Percentiles rank a stretch among this genome's conserved stretches.
These are phyloP conservation scores for Drosophila parvula DNA, from an alignment of 1,140 invertebrate species.

Conservation along the genomic window DNA sequence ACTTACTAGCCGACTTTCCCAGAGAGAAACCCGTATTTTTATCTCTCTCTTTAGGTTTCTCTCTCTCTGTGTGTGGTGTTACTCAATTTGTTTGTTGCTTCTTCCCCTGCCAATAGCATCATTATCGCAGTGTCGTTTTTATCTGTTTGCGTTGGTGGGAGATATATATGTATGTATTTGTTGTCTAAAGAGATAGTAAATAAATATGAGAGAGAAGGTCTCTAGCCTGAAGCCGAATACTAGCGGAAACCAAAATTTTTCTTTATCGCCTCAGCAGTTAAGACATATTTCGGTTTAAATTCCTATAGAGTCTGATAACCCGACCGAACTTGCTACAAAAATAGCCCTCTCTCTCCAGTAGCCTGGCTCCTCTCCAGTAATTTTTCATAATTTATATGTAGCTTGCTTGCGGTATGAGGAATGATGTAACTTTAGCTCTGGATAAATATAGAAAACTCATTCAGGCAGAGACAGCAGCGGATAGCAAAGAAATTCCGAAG, in stretches of 20 bases:
- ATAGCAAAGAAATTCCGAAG: constrained; percentile 11
- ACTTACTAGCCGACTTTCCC: constrained; percentile 39
- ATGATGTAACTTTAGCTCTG: constrained; percentile 42
- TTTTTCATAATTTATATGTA: constrained; percentile 33
- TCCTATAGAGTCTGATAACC: background rate
- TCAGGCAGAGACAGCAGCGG: constrained; percentile 17
- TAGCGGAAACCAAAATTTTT: constrained; percentile 9
- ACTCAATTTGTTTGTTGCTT: constrained; percentile 45
- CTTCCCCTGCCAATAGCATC: constrained; percentile 30
- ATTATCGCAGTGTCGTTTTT: constrained; percentile 38
- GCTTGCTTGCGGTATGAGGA: background rate
- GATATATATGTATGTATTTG: constrained; percentile 22
- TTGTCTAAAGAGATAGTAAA: constrained; percentile 19
- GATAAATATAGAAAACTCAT: constrained; percentile 51
- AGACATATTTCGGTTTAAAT: background rate
- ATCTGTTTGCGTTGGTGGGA: constrained; percentile 28
- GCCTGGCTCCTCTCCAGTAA: constrained; percentile 3
- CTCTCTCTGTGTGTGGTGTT: background rate
- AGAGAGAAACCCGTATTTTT: constrained; percentile 28
- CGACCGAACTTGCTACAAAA: background rate
- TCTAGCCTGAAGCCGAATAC: too few relatives aligned
- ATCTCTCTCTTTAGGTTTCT: background rate
- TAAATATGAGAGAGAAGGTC: background rate
- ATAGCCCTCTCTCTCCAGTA: background rate
- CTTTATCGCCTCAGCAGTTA: constrained; percentile 13